Conservation (phyloP, 2,888 invertebrate species). For the Neoaliturus tenellus region DNA sequence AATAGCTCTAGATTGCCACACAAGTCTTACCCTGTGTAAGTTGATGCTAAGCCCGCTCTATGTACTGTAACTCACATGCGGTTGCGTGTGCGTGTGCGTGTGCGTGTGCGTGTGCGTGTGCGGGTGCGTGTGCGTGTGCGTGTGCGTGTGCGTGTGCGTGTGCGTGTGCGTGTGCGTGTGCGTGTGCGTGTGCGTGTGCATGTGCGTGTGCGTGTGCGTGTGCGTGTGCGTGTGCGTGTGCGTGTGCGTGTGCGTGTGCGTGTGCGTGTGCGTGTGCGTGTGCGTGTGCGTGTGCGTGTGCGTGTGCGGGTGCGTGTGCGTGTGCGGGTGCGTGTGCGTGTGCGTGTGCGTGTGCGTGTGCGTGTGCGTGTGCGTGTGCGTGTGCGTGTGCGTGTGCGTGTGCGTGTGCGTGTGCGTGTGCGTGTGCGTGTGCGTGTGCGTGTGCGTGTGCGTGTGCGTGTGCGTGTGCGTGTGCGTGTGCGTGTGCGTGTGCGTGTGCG, state of each 20-base stretch:
- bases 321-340: constrained; percentile 44
- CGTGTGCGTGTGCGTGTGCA: constrained; percentile 42
- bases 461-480: constrained; percentile 7
- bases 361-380: constrained; percentile 1
- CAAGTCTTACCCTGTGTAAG: too few relatives aligned
- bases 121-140: constrained; percentile 42
- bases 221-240: constrained; percentile 44
- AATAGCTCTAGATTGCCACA: too few relatives aligned
- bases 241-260: constrained; percentile 42
- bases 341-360: constrained; percentile 7
- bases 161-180: constrained; percentile 40
- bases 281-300: constrained; percentile 46
- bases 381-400: constrained; percentile 7
- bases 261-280: constrained; percentile 46
- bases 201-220: constrained; percentile 40
- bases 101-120: constrained; percentile 46
- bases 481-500: constrained; percentile 1
- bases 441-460: constrained; percentile 7
- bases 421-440: constrained; percentile 1
- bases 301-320: constrained; percentile 42
- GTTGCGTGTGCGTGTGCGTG: constrained; percentile 38
- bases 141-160: constrained; percentile 43
- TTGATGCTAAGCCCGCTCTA: too few relatives aligned
- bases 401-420: constrained; percentile 7
- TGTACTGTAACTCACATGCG: too few relatives aligned